Conservation (phyloP, 1,140 invertebrate genomes). For the Ceratosolen fusciceps region DNA sequence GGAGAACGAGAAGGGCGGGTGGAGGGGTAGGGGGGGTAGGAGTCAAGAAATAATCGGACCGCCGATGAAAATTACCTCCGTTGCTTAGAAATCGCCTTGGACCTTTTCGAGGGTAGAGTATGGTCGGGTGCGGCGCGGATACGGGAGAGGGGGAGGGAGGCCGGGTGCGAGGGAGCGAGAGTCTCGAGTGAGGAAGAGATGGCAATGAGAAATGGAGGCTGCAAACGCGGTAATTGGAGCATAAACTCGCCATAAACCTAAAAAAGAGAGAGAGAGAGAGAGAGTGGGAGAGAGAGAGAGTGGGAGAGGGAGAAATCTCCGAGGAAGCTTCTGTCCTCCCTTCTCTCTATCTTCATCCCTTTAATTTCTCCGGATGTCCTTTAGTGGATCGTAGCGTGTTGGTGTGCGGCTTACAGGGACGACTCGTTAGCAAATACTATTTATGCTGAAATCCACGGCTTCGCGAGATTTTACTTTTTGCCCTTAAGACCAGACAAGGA, state of each 20-base stretch:
- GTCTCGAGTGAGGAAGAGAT: too few species aligned
- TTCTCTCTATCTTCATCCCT: not conserved
- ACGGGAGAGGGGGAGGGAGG: too few species aligned
- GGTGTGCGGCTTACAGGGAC: conserved; percentile 46
- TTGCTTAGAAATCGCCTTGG: not conserved
- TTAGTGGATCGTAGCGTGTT: not conserved
- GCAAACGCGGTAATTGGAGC: conserved; percentile 61
- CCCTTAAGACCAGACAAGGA: not conserved
- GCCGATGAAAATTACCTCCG: conserved; percentile 17
- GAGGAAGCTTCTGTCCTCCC: conserved; percentile 28
- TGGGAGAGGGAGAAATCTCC: conserved; percentile 34
- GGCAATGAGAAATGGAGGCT: conserved; percentile 20
- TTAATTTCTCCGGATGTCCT: conserved; percentile 51
- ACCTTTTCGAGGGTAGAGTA: not conserved
- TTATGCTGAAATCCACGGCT: conserved; percentile 52
- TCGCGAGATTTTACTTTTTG: not conserved
- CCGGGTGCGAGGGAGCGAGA: too few species aligned
- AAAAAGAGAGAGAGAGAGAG: not conserved
- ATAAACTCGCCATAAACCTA: conserved; percentile 57
- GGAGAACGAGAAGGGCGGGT: not conserved
- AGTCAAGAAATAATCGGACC: not conserved
- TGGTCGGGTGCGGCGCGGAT: too few species aligned
- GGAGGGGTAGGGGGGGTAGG: not conserved
- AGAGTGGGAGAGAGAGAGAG: too few species aligned
- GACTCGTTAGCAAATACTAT: conserved; percentile 58